Percentiles rank a stretch among this genome's conserved stretches.
These are phyloP conservation scores for Ferdinandea cuprea DNA, from an alignment of 2,888 invertebrate species.

Conservation along the genomic window DNA sequence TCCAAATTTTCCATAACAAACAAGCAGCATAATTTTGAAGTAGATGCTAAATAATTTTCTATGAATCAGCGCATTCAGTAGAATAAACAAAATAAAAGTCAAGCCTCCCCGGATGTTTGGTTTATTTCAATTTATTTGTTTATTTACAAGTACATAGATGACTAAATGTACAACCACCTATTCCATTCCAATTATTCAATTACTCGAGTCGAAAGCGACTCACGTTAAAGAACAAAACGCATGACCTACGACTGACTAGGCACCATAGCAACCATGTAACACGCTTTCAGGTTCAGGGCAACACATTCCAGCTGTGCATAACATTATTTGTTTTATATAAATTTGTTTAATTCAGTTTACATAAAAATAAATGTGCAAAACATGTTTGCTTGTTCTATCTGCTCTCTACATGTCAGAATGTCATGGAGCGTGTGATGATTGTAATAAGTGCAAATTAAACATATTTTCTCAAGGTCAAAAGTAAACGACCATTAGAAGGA, in stretches of 20 bases:
- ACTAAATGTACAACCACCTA: neutral
- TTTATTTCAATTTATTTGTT: constrained; percentile 3
- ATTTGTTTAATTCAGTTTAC: neutral
- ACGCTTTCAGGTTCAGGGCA: constrained; percentile 35
- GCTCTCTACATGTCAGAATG: too few species aligned
- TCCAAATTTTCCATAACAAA: neutral
- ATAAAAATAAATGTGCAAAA: too few species aligned
- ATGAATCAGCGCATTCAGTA: neutral
- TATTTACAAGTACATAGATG: neutral
- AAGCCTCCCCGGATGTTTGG: constrained; percentile 51
- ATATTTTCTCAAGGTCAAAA: neutral
- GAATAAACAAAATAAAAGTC: constrained; percentile 32
- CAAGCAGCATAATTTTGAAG: neutral
- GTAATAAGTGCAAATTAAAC: neutral
- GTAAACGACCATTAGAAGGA: too few species aligned
- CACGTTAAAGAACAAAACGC: too few species aligned
- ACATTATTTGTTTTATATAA: neutral
- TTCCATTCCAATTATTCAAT: constrained; percentile 21
- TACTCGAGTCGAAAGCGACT: too few species aligned
- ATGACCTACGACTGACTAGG: constrained; percentile 24
- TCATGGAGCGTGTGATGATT: neutral
- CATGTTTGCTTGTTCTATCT: too few species aligned
- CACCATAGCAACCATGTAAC: neutral
- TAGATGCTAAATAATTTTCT: neutral
- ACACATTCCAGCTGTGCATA: neutral